Evolutionary conservation across 64 coral and sea anemone species (phyloP).

Genomic region (Actinia equina): DNA sequence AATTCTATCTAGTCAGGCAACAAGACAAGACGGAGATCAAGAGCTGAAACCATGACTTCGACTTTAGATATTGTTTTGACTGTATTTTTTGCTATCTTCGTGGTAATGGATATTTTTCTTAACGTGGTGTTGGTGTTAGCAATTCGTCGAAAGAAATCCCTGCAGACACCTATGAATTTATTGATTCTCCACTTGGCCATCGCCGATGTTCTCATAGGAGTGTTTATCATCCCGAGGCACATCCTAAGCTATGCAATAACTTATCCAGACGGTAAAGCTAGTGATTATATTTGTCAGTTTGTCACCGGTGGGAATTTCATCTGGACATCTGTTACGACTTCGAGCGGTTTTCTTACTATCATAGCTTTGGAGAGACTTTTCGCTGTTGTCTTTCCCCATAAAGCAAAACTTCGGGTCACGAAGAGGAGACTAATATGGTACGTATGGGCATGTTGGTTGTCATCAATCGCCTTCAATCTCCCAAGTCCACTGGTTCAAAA

Average conservation of each 20-base stretch:
- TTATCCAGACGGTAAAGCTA: not conserved
- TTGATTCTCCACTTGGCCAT: slow-evolving; percentile 16
- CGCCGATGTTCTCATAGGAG: slow-evolving; percentile 17
- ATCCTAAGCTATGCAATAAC: slow-evolving; percentile 19
- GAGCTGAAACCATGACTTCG: not conserved
- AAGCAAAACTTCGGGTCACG: slow-evolving; percentile 3
- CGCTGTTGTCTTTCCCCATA: slow-evolving; percentile 29
- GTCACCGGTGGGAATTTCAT: slow-evolving; percentile 21
- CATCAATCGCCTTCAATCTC: not conserved
- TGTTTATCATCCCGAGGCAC: slow-evolving; percentile 29
- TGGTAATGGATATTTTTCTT: slow-evolving; percentile 1
- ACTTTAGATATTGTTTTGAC: slow-evolving; percentile 11
- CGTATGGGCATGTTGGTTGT: slow-evolving; percentile 10
- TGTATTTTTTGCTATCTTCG: slow-evolving; percentile 26
- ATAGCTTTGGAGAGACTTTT: slow-evolving; percentile 31
- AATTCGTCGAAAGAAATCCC: slow-evolving; percentile 14
- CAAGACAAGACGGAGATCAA: not conserved
- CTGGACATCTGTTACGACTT: slow-evolving; percentile 9
- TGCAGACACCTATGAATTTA: slow-evolving; percentile 43
- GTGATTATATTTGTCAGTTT: slow-evolving; percentile 33
- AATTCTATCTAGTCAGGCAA: not conserved
- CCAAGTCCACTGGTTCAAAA: slow-evolving; percentile 14
- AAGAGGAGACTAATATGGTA: not conserved
- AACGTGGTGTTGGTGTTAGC: slow-evolving; percentile 16
- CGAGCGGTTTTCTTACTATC: slow-evolving; percentile 15